Evolutionary conservation across 2,888 invertebrate genomes (phyloP), one percentile per base, ranked within the genome.

Genomic region (Zelleria hepariella): DNA sequence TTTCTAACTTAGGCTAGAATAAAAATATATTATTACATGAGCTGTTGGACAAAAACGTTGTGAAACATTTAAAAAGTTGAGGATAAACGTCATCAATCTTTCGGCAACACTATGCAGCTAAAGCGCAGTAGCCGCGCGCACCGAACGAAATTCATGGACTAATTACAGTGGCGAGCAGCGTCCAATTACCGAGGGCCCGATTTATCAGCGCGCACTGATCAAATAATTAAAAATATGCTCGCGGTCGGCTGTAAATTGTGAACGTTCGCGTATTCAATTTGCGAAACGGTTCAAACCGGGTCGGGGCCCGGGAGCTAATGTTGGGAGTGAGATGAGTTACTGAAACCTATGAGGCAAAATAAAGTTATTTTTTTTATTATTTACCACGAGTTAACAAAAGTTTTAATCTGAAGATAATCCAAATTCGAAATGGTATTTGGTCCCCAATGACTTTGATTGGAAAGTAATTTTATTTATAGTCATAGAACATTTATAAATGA

Each of bases 191-290:
- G 64, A n/a, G 65, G 62, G 7, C 70, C 69, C 77, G 78, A 86
- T 85, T 83, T 86, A 88, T 87, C 87, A 79, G 79, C 72, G 73
- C 67, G 73, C 73, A 71, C 77, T 78, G 85, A 86, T 86, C 85
- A 87, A 87, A 86, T 86, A 86, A 87, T 86, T 86, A 83, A 88
- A 86, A 83, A 83, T 78, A 73, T 73, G 66, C 74, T 69, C 62
- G 67, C 66, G 72, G 72, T 60, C 60, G 58, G 65, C 70, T 68
- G 73, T 81, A 81, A 83, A 84, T 83, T 68, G 67, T 61, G 61
- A 63, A 64, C 67, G 74, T 74, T 72, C 73, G 70, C 74, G 77
- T 71, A 75, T 83, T 82, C 81, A 82, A 83, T 85, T 83, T 84
- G 73, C 76, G 66, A 72, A 76, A 78, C 74, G 70, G 73, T 78